Percentiles rank a stretch among this genome's conserved stretches.
Evolutionary conservation across 2,113 vertebrate species (phyloP).

Genomic region (Crotalus helleri): DNA sequence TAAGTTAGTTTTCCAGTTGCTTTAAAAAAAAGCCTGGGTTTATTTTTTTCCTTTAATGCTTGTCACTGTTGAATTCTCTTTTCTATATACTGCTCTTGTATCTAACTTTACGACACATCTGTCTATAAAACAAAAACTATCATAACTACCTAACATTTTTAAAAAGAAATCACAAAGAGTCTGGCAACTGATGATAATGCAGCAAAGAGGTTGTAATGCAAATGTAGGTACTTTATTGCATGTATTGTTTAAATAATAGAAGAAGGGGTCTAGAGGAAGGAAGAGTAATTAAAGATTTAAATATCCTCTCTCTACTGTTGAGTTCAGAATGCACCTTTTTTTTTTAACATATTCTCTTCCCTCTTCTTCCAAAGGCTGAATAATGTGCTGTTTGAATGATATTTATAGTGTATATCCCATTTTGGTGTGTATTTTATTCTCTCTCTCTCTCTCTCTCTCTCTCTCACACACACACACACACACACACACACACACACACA

Average conservation of each 20-base stretch:
- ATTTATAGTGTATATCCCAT: not conserved
- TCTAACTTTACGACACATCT: not conserved
- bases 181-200: constrained; percentile 50
- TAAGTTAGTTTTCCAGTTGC: not conserved
- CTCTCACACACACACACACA: no score
- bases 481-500: no score
- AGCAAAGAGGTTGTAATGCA: constrained; percentile 50
- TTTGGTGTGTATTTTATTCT: not conserved
- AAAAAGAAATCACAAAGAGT: constrained; percentile 51
- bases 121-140: not conserved
- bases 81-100: not conserved
- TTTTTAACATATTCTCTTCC: not conserved
- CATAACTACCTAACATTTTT: constrained; percentile 27
- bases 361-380: not conserved
- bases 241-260: constrained; percentile 59
- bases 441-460: no score
- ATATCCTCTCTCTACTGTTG: constrained; percentile 30
- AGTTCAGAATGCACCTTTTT: not conserved
- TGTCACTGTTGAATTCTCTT: not conserved
- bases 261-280: constrained; percentile 6
- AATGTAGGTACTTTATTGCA: constrained; percentile 48
- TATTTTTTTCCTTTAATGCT: not conserved
- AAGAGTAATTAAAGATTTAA: constrained; percentile 61
- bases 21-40: not conserved
- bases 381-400: not conserved